Evolutionary conservation across 1,140 invertebrate species (phyloP).

Genomic region (Eueides isabella): DNA sequence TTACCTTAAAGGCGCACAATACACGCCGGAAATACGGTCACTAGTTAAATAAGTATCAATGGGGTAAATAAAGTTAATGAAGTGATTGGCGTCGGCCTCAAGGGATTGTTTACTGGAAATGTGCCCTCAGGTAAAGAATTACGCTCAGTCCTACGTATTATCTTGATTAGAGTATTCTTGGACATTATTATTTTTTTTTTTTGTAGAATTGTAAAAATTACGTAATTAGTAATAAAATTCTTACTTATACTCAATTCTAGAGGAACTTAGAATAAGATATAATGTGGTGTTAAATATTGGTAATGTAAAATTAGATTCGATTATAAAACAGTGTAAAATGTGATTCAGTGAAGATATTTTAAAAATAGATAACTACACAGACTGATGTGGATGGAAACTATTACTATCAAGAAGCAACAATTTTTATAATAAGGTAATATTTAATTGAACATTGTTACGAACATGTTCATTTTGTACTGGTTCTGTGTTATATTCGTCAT

Average conservation of each 20-base stretch:
- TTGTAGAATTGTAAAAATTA: background rate
- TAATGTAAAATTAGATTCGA: too few relatives aligned
- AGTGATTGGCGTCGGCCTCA: background rate
- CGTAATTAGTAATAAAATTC: background rate
- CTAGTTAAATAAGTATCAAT: constrained; percentile 25
- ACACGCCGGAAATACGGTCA: constrained; percentile 1
- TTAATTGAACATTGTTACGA: background rate
- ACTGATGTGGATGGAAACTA: too few relatives aligned
- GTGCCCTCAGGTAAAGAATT: background rate
- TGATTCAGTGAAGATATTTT: too few relatives aligned
- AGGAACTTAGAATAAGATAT: too few relatives aligned
- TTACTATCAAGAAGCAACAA: background rate
- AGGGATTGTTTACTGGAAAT: background rate
- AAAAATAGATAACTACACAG: too few relatives aligned
- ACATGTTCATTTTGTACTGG: background rate
- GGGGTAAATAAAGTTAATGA: constrained; percentile 13
- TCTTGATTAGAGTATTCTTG: background rate
- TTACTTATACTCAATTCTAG: too few relatives aligned
- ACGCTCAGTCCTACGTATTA: background rate
- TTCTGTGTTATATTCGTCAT: background rate
- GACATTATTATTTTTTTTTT: background rate
- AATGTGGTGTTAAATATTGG: too few relatives aligned
- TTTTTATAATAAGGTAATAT: background rate
- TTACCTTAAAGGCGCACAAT: background rate
- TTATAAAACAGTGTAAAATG: too few relatives aligned